These are phyloP conservation scores for Osedax frankpressi DNA, from an alignment of 2,888 invertebrate species.

Conservation along the genomic window DNA sequence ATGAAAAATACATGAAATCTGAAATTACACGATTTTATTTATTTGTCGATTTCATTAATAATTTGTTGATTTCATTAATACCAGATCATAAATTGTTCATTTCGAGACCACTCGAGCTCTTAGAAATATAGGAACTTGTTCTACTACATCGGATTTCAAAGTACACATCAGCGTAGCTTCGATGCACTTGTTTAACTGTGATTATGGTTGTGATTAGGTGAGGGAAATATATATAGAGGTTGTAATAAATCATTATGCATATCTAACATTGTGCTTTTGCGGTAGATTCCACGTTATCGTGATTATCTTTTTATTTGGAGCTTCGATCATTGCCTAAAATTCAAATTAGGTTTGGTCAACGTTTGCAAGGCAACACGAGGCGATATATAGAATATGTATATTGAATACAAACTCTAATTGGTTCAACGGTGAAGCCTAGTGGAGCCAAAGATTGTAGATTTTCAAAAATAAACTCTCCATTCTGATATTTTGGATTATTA, in stretches of 20 bases:
- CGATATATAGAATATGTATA: not conserved
- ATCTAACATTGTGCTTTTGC: constrained; percentile 38
- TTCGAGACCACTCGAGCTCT: constrained; percentile 39
- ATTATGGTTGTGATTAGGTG: not conserved
- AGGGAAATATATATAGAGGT: not conserved
- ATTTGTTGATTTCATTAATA: too few species aligned
- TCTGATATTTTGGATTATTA: too few species aligned
- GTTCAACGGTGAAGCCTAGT: constrained; percentile 42
- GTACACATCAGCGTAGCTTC: constrained; percentile 34
- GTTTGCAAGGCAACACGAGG: not conserved
- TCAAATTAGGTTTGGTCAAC: not conserved
- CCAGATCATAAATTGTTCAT: too few species aligned
- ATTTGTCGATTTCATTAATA: too few species aligned
- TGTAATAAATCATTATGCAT: not conserved
- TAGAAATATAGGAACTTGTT: constrained; percentile 36
- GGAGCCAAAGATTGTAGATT: constrained; percentile 33
- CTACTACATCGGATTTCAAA: constrained; percentile 36
- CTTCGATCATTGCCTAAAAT: constrained; percentile 42
- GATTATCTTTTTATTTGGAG: constrained; percentile 37
- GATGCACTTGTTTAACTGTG: constrained; percentile 35
- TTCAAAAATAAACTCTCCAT: constrained; percentile 45
- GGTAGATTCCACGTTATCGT: constrained; percentile 45
- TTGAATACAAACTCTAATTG: constrained; percentile 36
- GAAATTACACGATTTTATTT: too few species aligned
- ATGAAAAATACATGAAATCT: too few species aligned